Evolutionary conservation across 2,888 invertebrate genomes (phyloP), one percentile per base, ranked within the genome.

Genomic region (Philopedon plagiatum): DNA sequence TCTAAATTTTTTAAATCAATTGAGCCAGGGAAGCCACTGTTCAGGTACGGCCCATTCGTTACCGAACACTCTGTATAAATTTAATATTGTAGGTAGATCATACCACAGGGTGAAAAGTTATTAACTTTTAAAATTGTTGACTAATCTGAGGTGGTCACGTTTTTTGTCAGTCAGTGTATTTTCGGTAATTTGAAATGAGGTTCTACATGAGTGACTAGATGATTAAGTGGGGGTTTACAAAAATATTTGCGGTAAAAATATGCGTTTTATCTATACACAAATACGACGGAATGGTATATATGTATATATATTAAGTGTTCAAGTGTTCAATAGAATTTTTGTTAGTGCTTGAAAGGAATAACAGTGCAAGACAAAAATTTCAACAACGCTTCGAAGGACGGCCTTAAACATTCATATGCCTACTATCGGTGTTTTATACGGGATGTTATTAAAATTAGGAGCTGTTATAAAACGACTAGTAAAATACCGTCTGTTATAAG

Each of bases 181-280:
- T 41, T 41, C 1, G 13, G 7, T 13, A 13, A 41, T 5, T 41
- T 41, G 5, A 41, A 11, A 49, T 23, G 2, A 46, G 2, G 13
- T n/a, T 5, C 13, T 49, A 26, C n/a, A n/a, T n/a, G n/a, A 26
- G 15, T 15, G 51, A 54, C 51, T 54, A 54, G 51, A n/a, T n/a
- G n/a, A 54, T 18, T 54, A 26, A n/a, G 23, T 29, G 13, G 29
- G 18, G 29, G 18, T 29, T 29, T 54, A 54, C 29, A 54, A 54
- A 54, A 54, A 54, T 54, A 54, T 29, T 54, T 54, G 51, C 51
- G 29, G 29, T 54, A 54, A 54, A 54, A 54, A 54, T 54, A 54
- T 54, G 51, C 51, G 18, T 29, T 54, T 13, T 54, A 54, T 32
- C 15, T 54, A 54, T 18, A 49, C 5, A 13, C 13, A 54, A 54